These are phyloP conservation scores for Malurus elegans DNA, from an alignment of 2,113 vertebrate genomes.

Conservation along the genomic window DNA sequence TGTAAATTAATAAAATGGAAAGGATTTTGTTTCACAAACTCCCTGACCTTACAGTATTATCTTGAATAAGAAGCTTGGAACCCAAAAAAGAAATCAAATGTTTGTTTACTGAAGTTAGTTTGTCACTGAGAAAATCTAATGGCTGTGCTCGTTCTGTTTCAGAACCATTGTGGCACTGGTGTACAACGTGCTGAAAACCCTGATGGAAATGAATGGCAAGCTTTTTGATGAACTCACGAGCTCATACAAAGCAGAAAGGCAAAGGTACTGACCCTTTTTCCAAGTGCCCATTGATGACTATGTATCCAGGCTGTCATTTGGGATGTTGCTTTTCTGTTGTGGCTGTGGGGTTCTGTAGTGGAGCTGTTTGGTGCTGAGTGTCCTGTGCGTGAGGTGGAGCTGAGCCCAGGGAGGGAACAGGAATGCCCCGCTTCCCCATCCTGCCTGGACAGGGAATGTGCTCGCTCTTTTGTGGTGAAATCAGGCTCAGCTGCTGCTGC, in stretches of 20 bases:
- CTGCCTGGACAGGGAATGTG: background rate
- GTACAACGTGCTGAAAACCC: slow-evolving; percentile 94
- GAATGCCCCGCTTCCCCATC: background rate
- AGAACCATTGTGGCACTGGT: slow-evolving; percentile 96
- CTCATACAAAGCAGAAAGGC: slow-evolving; percentile 93
- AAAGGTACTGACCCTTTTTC: slow-evolving; percentile 75
- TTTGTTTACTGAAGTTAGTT: background rate
- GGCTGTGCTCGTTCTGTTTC: background rate
- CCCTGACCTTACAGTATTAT: background rate
- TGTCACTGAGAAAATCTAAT: background rate
- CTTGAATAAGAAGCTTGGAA: background rate
- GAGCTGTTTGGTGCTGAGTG: background rate
- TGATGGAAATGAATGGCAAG: slow-evolving; percentile 98
- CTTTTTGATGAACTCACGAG: slow-evolving; percentile 95
- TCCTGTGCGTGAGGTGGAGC: rapidly evolving
- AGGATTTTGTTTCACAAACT: background rate
- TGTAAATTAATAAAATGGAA: background rate
- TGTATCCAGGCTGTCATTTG: rapidly evolving
- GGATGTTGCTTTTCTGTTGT: background rate
- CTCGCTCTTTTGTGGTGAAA: background rate
- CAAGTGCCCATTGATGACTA: rapidly evolving
- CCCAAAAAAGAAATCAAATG: background rate
- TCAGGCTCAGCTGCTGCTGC: background rate
- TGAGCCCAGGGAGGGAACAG: background rate
- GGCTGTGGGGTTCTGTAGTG: background rate